phyloP scores from a whole-genome alignment of 1,140 invertebrate genomes.

The Drosophila elegans region DNA sequence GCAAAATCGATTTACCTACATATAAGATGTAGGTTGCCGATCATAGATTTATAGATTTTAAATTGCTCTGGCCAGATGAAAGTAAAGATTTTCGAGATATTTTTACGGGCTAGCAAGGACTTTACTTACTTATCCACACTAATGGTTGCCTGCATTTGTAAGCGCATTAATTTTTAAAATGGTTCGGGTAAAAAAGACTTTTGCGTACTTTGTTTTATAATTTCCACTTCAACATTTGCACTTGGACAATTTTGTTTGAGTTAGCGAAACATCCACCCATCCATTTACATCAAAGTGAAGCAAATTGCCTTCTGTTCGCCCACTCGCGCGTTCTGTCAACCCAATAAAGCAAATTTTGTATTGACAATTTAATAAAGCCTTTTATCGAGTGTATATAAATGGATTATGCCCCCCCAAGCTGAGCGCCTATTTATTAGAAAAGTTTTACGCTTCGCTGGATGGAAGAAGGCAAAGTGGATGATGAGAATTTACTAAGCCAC shows the following conservation, averaged over 20 bases:
- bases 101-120: not conserved
- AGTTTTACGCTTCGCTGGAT: slow-evolving; percentile 38
- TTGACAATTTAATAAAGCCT: slow-evolving; percentile 75
- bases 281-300: slow-evolving; percentile 49
- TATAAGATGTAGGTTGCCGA: slow-evolving; percentile 12
- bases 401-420: slow-evolving; percentile 51
- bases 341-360: slow-evolving; percentile 69
- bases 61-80: slow-evolving; percentile 10
- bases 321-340: slow-evolving; percentile 17
- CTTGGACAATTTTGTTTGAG: slow-evolving; percentile 41
- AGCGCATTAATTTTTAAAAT: slow-evolving; percentile 33
- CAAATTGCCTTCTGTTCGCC: slow-evolving; percentile 25
- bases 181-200: not conserved
- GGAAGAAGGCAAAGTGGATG: slow-evolving; percentile 6
- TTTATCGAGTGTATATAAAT: slow-evolving; percentile 68
- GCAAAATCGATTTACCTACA: slow-evolving; percentile 28
- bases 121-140: not conserved
- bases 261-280: slow-evolving; percentile 17
- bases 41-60: slow-evolving; percentile 38
- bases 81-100: not conserved
- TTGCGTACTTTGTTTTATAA: slow-evolving; percentile 1
- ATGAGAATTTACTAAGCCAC: slow-evolving; percentile 6
- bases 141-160: slow-evolving; percentile 17
- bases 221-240: slow-evolving; percentile 1
- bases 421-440: slow-evolving; percentile 66